A percentile compares a stretch with the other conserved stretches of the same genome.
Conservation (phyloP, 1,140 invertebrate species). For the Drosophila setifemur region DNA sequence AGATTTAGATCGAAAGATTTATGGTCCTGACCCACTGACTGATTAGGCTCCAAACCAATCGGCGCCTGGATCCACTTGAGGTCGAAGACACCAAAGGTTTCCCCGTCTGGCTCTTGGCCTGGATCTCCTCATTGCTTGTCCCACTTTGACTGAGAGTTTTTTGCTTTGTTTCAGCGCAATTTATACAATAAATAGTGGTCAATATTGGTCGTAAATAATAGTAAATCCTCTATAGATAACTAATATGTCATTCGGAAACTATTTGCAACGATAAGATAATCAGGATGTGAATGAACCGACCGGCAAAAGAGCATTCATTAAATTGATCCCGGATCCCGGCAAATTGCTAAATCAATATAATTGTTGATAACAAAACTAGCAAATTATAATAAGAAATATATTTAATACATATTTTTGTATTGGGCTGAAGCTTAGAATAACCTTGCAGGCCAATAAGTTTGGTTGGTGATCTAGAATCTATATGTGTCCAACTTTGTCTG, state of each 20-base stretch:
- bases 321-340: too few relatives aligned
- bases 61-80: slow-evolving; percentile 4
- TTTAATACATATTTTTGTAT: too few relatives aligned
- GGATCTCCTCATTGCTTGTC: background rate
- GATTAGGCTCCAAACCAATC: background rate
- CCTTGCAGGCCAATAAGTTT: too few relatives aligned
- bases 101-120: slow-evolving; percentile 6
- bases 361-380: too few relatives aligned
- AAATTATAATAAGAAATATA: too few relatives aligned
- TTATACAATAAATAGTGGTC: background rate
- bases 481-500: background rate
- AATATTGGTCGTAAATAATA: slow-evolving; percentile 5
- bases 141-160: background rate
- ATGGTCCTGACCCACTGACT: slow-evolving; percentile 38
- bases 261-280: slow-evolving; percentile 6
- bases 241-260: background rate
- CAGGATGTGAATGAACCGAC: slow-evolving; percentile 1
- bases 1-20: slow-evolving; percentile 43
- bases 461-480: too few relatives aligned
- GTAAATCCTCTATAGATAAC: background rate
- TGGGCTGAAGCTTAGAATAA: too few relatives aligned
- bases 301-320: background rate
- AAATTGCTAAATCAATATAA: too few relatives aligned
- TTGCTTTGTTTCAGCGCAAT: background rate
- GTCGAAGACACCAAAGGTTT: background rate